Percentiles rank a stretch among this genome's conserved stretches.
These are phyloP conservation scores for Leucozona laternaria DNA, from an alignment of 2,888 invertebrate species.

Conservation along the genomic window DNA sequence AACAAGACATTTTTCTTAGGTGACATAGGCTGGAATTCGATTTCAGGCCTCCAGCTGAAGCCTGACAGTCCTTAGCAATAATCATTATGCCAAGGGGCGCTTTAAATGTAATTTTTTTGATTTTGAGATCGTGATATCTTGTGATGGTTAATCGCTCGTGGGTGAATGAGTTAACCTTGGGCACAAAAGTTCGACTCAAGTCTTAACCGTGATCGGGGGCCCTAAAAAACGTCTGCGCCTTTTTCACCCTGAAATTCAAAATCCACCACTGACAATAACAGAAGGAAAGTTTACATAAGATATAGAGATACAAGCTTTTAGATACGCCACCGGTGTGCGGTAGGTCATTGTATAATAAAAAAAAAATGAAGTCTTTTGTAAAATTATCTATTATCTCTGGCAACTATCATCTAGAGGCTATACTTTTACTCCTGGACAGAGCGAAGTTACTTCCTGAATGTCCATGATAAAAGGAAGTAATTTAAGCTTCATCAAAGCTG, in stretches of 20 bases:
- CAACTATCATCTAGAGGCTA: conserved; percentile 15
- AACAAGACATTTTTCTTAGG: no score
- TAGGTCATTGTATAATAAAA: conserved; percentile 34
- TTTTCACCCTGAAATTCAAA: neutral
- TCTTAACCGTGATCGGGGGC: neutral
- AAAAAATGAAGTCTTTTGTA: conserved; percentile 21
- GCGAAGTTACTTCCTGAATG: conserved; percentile 58
- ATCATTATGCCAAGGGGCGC: no score
- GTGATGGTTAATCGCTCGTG: no score
- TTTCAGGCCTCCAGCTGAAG: no score
- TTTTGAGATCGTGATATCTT: no score
- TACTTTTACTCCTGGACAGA: conserved; percentile 44
- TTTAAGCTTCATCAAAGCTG: conserved; percentile 5
- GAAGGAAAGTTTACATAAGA: conserved; percentile 50
- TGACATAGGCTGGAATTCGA: no score
- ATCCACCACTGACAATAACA: neutral
- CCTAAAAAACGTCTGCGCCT: neutral
- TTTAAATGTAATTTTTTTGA: no score
- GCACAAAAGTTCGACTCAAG: no score
- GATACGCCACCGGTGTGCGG: conserved; percentile 22
- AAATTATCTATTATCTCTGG: conserved; percentile 21
- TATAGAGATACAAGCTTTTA: conserved; percentile 32
- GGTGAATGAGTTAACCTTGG: no score
- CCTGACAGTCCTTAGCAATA: no score
- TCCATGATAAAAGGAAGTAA: conserved; percentile 66